A percentile compares a stretch with the other conserved stretches of the same genome.
These are phyloP conservation scores for Colletes latitarsis DNA, from an alignment of 1,140 invertebrate species.

Conservation along the genomic window DNA sequence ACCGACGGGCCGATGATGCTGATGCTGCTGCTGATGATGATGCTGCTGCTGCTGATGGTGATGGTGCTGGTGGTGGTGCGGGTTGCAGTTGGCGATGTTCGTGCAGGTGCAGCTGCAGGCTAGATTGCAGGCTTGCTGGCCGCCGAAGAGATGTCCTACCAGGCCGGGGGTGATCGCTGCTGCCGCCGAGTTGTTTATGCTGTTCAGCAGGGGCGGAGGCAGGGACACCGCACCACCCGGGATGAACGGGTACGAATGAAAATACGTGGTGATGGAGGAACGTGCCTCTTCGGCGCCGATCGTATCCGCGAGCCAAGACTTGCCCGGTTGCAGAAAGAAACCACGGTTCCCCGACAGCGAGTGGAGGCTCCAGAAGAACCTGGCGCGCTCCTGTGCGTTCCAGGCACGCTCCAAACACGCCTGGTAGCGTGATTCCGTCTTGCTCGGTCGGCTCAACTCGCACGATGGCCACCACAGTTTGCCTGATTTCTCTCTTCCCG, in stretches of 20 bases:
- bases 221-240: conserved; percentile 79
- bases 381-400: conserved; percentile 55
- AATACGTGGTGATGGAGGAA: conserved; percentile 80
- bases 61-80: conserved; percentile 67
- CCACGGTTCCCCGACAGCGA: conserved; percentile 58
- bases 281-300: conserved; percentile 70
- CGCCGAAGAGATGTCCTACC: conserved; percentile 73
- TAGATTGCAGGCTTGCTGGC: conserved; percentile 75
- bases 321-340: conserved; percentile 52
- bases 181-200: conserved; percentile 63
- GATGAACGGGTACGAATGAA: conserved; percentile 81
- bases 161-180: conserved; percentile 74
- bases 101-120: conserved; percentile 77
- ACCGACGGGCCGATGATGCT: conserved; percentile 67
- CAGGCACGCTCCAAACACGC: conserved; percentile 53
- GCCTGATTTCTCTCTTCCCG: conserved; percentile 30
- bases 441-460: conserved; percentile 44
- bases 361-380: conserved; percentile 58
- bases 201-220: conserved; percentile 71
- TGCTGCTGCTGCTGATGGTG: conserved; percentile 68
- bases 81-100: conserved; percentile 69
- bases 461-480: conserved; percentile 63
- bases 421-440: conserved; percentile 60
- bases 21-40: conserved; percentile 69
- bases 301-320: conserved; percentile 66